These are phyloP conservation scores for Himalopsyche kuldschensis DNA, from an alignment of 2,888 invertebrate genomes.

Conservation along the genomic window DNA sequence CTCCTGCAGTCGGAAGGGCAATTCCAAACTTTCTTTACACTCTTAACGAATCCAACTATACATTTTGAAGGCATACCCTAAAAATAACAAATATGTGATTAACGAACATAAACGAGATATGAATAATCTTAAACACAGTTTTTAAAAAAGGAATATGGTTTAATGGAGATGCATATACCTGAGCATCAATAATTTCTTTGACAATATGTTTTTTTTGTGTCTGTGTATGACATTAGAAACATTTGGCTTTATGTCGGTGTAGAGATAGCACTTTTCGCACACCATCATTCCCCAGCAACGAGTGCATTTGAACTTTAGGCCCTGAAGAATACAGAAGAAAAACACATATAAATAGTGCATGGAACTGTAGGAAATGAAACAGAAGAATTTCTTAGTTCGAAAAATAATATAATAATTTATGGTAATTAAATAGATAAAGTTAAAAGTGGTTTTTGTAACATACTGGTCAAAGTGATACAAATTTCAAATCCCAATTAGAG, in stretches of 20 bases:
- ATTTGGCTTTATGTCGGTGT: slow-evolving; percentile 47
- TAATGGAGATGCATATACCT: slow-evolving; percentile 46
- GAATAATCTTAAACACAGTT: not conserved
- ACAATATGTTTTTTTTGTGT: slow-evolving; percentile 55
- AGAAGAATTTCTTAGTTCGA: too few relatives aligned
- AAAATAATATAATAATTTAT: too few relatives aligned
- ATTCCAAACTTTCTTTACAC: slow-evolving; percentile 54
- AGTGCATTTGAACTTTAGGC: slow-evolving; percentile 54
- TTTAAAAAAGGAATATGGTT: not conserved
- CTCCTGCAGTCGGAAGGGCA: slow-evolving; percentile 45
- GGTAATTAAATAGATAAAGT: too few relatives aligned
- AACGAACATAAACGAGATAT: not conserved
- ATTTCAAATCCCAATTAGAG: too few relatives aligned
- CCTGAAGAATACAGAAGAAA: slow-evolving; percentile 45
- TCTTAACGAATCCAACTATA: slow-evolving; percentile 51
- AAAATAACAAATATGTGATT: slow-evolving; percentile 36
- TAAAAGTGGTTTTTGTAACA: too few relatives aligned
- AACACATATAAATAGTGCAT: not conserved
- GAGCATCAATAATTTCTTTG: slow-evolving; percentile 53
- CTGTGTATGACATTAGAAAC: slow-evolving; percentile 43
- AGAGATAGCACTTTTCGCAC: slow-evolving; percentile 57
- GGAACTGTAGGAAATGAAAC: not conserved
- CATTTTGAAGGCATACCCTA: slow-evolving; percentile 54
- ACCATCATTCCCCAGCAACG: slow-evolving; percentile 53
- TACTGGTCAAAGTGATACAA: too few relatives aligned